Conservation (phyloP, 2,888 invertebrate species). For the Synanthedon tipuliformis region DNA sequence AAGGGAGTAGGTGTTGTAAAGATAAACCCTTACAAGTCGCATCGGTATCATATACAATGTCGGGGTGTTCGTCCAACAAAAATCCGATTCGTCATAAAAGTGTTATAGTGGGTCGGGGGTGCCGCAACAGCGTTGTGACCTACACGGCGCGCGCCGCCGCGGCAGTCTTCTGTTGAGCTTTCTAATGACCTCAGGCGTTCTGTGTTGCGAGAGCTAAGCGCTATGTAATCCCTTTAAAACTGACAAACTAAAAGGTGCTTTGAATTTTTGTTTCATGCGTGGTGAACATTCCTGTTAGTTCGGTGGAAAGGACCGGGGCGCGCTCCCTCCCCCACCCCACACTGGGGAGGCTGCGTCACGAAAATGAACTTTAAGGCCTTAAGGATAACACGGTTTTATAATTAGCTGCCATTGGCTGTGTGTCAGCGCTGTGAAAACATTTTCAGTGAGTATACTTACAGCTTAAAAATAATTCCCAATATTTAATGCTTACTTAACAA, state of each 20-base stretch:
- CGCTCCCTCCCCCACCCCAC: slow-evolving; percentile 26
- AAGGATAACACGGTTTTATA: slow-evolving; percentile 48
- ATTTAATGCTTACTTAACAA: too few relatives aligned
- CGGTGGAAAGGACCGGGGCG: slow-evolving; percentile 29
- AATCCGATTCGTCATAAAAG: slow-evolving; percentile 70
- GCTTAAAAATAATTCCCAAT: slow-evolving; percentile 1
- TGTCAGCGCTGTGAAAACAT: slow-evolving; percentile 8
- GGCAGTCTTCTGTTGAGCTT: slow-evolving; percentile 66
- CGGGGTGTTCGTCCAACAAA: slow-evolving; percentile 44
- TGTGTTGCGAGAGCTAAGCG: slow-evolving; percentile 43
- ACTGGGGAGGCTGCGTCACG: slow-evolving; percentile 19
- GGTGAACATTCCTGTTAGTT: slow-evolving; percentile 23
- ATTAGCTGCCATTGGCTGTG: slow-evolving; percentile 38
- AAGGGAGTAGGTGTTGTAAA: not conserved
- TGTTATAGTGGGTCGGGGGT: slow-evolving; percentile 61
- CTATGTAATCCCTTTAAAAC: slow-evolving; percentile 29
- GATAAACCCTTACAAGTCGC: not conserved
- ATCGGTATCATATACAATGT: slow-evolving; percentile 21
- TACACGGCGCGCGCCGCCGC: slow-evolving; percentile 60
- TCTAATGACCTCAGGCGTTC: slow-evolving; percentile 69
- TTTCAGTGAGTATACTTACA: not conserved
- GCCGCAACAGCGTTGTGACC: slow-evolving; percentile 44
- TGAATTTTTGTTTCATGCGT: slow-evolving; percentile 43
- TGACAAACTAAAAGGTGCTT: slow-evolving; percentile 39
- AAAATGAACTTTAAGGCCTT: slow-evolving; percentile 55